Evolutionary conservation across 2,888 invertebrate genomes (phyloP), one percentile per base, ranked within the genome.

Genomic region (Sisyra terminalis): DNA sequence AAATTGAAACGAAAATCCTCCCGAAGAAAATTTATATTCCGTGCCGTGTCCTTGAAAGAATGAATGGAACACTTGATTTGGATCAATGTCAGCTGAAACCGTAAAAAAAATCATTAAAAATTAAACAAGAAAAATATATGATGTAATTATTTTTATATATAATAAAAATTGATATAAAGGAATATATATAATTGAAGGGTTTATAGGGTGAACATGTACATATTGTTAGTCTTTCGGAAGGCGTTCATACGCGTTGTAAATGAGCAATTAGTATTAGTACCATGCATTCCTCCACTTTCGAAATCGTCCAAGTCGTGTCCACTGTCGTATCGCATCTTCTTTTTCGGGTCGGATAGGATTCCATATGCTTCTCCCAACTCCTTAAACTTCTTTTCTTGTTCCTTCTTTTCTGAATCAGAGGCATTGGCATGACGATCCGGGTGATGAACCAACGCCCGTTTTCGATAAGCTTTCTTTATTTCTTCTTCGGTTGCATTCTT

Each of bases 331-430:
- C 90, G 76, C 37, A 76, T 71, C 51, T 88, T 81, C 63, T 93
- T 93, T 63, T 85, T 85, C 7, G 83, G 75, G 66, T 94, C 93
- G 15, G 90, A 89, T 48, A 96, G 71, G 45, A 94, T 74, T 35
- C 83, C 80, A 60, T 94, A 94, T 0, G 94, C 94, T 64, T 94
- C 93, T n/a, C 93, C 92, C 14, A 94, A 73, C 63, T 94, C 93
- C 63, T 94, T 94, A 63, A 96, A 94, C 55, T 85, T 86, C 53
- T 80, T 78, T 63, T 96, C 94, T 60, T 94, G 90, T 49, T 88
- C 88, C 53, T 85, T 86, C 50, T 85, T 84, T 60, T 87, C 85
- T 3, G 66, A 71, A 40, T 86, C 83, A 1, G 85, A 73, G 31
- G 90, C 92, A 59, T 77, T 82, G 3, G 90, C 82, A 65, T 94